Conservation (phyloP, 2,888 invertebrate species). For the Stenchaetothrips biformis region DNA sequence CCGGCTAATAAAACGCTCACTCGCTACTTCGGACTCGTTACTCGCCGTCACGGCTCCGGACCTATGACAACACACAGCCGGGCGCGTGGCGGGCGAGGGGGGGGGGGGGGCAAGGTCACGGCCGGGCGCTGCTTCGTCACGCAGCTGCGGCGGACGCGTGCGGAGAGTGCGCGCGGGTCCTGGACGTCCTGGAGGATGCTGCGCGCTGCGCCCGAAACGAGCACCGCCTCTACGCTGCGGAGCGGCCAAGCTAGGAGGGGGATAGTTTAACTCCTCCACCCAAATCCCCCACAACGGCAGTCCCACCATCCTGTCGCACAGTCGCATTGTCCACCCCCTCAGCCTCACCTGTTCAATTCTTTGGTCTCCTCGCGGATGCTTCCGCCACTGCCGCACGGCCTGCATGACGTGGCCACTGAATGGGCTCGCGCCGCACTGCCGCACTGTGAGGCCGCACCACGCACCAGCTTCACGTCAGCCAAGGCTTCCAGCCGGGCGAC, state of each 20-base stretch:
- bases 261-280: too few species aligned
- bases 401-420: not conserved
- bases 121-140: not conserved
- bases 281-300: not conserved
- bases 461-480: too few species aligned
- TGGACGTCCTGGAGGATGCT: not conserved
- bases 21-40: not conserved
- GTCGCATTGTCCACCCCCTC: not conserved
- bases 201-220: not conserved
- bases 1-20: not conserved
- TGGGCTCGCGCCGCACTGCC: too few species aligned
- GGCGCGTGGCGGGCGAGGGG: not conserved
- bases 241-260: too few species aligned
- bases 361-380: not conserved
- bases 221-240: not conserved
- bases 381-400: not conserved
- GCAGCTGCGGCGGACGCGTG: not conserved
- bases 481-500: too few species aligned
- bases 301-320: not conserved
- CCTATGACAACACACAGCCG: not conserved
- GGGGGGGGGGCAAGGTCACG: not conserved
- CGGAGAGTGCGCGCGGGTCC: not conserved
- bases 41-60: not conserved
- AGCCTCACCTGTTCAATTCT: not conserved
- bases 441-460: too few species aligned